Conservation (phyloP, 1,140 invertebrate species). For the Physella acuta region DNA sequence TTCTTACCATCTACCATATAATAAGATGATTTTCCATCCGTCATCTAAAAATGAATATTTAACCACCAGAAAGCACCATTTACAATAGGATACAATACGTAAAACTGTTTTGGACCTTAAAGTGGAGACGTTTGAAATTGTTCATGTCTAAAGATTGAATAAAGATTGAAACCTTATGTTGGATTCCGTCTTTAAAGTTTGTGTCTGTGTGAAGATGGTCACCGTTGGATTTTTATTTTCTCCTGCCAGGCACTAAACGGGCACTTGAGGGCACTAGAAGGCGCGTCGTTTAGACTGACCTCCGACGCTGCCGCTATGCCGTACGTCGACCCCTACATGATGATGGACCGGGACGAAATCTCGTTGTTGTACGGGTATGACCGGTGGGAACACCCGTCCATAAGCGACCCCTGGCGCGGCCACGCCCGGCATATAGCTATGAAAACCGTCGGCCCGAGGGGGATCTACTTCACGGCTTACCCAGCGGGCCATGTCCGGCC, state of each 20-base stretch:
- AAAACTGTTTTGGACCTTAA: too few species aligned
- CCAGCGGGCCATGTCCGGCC: neutral
- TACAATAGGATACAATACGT: too few species aligned
- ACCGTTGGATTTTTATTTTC: too few species aligned
- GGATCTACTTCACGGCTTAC: neutral
- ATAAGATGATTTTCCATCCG: too few species aligned
- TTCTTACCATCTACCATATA: too few species aligned
- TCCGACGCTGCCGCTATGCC: neutral
- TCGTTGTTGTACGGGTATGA: neutral
- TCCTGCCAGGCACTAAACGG: neutral
- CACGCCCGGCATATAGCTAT: neutral
- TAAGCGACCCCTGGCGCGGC: conserved; percentile 8
- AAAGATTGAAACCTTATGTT: too few species aligned
- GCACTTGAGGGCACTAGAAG: neutral
- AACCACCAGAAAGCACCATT: too few species aligned
- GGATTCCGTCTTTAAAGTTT: too few species aligned
- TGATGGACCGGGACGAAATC: neutral
- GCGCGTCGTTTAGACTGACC: neutral
- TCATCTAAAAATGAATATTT: too few species aligned
- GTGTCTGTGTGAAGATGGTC: neutral
- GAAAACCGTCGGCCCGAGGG: neutral
- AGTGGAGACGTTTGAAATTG: too few species aligned
- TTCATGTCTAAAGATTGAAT: too few species aligned
- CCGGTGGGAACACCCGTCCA: neutral
- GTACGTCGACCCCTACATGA: neutral